Conservation (phyloP, 2,113 vertebrate species). For the Oreochromis aureus region DNA sequence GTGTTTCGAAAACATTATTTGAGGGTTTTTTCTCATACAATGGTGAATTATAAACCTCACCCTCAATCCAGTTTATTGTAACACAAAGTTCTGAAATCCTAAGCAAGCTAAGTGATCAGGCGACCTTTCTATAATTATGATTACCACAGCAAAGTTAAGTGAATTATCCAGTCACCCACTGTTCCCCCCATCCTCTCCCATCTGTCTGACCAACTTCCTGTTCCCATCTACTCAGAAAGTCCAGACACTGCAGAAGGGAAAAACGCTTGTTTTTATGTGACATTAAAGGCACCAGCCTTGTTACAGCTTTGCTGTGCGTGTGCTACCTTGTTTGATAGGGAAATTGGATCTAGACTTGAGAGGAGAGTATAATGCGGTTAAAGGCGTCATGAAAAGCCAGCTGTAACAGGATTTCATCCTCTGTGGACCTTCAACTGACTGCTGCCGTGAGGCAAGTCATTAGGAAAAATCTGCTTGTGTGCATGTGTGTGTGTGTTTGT, state of each 20-base stretch:
- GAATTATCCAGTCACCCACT: slow-evolving; percentile 2
- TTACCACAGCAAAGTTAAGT: background rate
- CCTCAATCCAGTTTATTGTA: background rate
- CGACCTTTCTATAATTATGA: background rate
- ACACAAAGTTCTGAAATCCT: background rate
- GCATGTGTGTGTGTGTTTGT: background rate
- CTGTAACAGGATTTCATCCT: slow-evolving; percentile 65
- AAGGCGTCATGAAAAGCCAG: slow-evolving; percentile 63
- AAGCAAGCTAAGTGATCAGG: background rate
- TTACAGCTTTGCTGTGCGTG: slow-evolving; percentile 15
- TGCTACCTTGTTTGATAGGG: slow-evolving; percentile 49
- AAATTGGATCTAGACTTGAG: slow-evolving; percentile 66
- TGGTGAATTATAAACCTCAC: background rate
- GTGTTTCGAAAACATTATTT: background rate
- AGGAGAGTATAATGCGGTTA: slow-evolving; percentile 61
- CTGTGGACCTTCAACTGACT: slow-evolving; percentile 34
- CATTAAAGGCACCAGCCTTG: slow-evolving; percentile 20
- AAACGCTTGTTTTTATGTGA: slow-evolving; percentile 1
- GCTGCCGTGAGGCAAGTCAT: slow-evolving; percentile 60
- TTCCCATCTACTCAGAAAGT: slow-evolving; percentile 33
- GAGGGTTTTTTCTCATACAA: accelerated
- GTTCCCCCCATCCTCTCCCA: background rate
- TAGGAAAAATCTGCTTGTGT: slow-evolving; percentile 19
- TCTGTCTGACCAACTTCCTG: slow-evolving; percentile 42
- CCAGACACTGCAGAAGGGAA: slow-evolving; percentile 2